Percentiles rank a stretch among this genome's conserved stretches.
Conservation (phyloP, 2,888 invertebrate genomes). For the Catocala nupta region DNA sequence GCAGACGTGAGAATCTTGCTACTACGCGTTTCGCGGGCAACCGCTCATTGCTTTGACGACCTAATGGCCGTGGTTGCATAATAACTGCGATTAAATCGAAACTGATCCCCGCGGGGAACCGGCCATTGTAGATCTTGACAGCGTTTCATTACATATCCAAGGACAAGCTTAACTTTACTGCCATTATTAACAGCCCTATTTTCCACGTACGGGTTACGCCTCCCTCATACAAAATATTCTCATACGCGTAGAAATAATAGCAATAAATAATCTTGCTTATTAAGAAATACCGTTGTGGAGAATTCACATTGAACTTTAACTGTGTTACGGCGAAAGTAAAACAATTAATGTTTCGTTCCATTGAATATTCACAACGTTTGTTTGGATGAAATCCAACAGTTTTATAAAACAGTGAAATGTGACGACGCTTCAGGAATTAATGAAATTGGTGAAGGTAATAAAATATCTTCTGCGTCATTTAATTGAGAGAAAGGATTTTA, state of each 20-base stretch:
- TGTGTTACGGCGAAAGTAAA: conserved; percentile 22
- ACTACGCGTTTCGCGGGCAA: conserved; percentile 47
- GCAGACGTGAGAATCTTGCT: conserved; percentile 59
- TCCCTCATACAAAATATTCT: conserved; percentile 19
- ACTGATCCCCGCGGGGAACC: conserved; percentile 57
- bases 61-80: conserved; percentile 68
- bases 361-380: conserved; percentile 34
- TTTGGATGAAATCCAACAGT: conserved; percentile 38
- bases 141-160: conserved; percentile 57
- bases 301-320: conserved; percentile 4
- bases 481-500: too few species aligned
- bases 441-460: background rate
- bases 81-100: conserved; percentile 75
- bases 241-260: conserved; percentile 13
- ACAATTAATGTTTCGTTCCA: conserved; percentile 32
- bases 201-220: conserved; percentile 18
- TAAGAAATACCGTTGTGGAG: conserved; percentile 14
- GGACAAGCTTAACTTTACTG: conserved; percentile 37
- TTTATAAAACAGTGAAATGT: conserved; percentile 23
- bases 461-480: background rate
- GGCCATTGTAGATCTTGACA: conserved; percentile 60
- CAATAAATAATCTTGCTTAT: conserved; percentile 24
- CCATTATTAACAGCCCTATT: conserved; percentile 40
- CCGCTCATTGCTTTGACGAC: conserved; percentile 58
- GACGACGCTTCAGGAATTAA: conserved; percentile 1